These are phyloP conservation scores for Machimus atricapillus DNA, from an alignment of 2,888 invertebrate genomes.

Conservation along the genomic window DNA sequence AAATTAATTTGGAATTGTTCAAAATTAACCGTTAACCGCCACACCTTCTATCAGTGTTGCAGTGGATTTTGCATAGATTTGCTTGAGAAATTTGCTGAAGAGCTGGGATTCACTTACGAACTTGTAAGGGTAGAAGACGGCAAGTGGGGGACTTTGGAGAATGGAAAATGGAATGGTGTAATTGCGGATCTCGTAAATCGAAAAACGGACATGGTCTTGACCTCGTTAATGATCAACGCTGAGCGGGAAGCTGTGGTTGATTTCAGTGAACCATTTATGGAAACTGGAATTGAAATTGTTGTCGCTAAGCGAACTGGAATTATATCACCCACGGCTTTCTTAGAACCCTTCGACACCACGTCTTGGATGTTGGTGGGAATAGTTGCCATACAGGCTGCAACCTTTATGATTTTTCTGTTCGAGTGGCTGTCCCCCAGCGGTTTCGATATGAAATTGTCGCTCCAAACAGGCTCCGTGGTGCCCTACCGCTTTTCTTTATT, in stretches of 20 bases:
- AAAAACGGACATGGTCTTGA: slow-evolving; percentile 96
- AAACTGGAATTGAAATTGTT: slow-evolving; percentile 94
- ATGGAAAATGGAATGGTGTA: slow-evolving; percentile 95
- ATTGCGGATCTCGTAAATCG: slow-evolving; percentile 91
- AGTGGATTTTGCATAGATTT: slow-evolving; percentile 98
- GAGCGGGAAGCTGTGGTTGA: slow-evolving; percentile 93
- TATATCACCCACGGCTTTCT: slow-evolving; percentile 94
- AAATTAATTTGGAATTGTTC: too few relatives aligned
- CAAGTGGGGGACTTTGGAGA: slow-evolving; percentile 86
- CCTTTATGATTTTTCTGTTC: slow-evolving; percentile 93
- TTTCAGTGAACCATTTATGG: slow-evolving; percentile 95
- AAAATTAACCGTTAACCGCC: too few relatives aligned
- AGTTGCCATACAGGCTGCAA: slow-evolving; percentile 94
- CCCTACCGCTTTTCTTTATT: slow-evolving; percentile 94
- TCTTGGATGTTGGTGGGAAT: slow-evolving; percentile 95
- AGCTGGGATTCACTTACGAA: slow-evolving; percentile 96
- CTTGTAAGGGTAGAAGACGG: slow-evolving; percentile 92
- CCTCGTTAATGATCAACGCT: slow-evolving; percentile 92
- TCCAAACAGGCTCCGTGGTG: slow-evolving; percentile 68
- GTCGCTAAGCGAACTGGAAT: slow-evolving; percentile 95
- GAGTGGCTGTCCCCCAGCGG: slow-evolving; percentile 98
- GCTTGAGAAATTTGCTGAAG: slow-evolving; percentile 90
- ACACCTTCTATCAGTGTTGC: slow-evolving; percentile 93
- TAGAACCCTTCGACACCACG: slow-evolving; percentile 98
- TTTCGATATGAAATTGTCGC: slow-evolving; percentile 83